phyloP scores from a whole-genome alignment of 2,888 invertebrate species.

The Lacanobia wlatinum region DNA sequence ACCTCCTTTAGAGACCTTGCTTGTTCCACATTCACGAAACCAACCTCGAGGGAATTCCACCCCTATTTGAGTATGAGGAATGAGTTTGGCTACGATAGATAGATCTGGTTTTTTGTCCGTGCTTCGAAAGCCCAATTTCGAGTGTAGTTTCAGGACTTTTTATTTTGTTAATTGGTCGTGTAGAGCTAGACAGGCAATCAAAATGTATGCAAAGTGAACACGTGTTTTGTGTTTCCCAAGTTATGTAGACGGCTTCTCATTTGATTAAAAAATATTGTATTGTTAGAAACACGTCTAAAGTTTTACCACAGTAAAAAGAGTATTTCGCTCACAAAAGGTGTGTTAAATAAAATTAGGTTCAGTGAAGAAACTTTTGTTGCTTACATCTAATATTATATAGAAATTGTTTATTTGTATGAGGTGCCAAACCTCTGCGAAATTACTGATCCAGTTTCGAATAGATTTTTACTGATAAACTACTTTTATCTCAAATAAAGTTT shows the following conservation, averaged over 20 bases:
- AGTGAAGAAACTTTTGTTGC: slow-evolving; percentile 3
- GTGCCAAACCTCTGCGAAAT: too few relatives aligned
- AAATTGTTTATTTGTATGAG: neutral
- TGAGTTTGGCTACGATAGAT: slow-evolving; percentile 28
- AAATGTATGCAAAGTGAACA: neutral
- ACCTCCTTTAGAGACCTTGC: neutral
- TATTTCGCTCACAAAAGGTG: slow-evolving; percentile 13
- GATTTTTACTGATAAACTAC: too few relatives aligned
- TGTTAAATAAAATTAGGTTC: slow-evolving; percentile 2
- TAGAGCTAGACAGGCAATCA: neutral
- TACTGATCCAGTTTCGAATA: too few relatives aligned
- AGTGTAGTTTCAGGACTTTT: neutral
- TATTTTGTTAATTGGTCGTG: neutral
- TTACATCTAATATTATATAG: neutral
- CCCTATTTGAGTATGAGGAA: slow-evolving; percentile 52
- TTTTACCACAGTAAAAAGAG: slow-evolving; percentile 8
- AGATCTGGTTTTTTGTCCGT: slow-evolving; percentile 22
- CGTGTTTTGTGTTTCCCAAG: neutral
- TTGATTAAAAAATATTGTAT: neutral
- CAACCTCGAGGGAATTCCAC: slow-evolving; percentile 35
- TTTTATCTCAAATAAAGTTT: too few relatives aligned
- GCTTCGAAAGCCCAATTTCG: slow-evolving; percentile 28
- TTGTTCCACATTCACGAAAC: slow-evolving; percentile 39
- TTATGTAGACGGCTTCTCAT: neutral
- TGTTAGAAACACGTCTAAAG: neutral